Evolutionary conservation across 2,113 vertebrate species (phyloP).

Genomic region (Hydropotes inermis): DNA sequence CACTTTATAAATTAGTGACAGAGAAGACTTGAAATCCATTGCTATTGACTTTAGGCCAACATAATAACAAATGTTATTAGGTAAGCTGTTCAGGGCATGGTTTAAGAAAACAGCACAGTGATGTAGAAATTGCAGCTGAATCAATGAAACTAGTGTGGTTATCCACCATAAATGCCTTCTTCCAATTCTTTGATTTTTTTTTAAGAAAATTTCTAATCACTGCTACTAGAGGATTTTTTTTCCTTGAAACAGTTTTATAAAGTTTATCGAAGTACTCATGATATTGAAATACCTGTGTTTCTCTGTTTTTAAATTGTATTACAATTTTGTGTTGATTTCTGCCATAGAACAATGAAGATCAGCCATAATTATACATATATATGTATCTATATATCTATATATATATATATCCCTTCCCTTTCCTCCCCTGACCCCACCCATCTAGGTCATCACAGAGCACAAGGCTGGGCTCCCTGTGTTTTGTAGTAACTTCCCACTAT

Average conservation of each 20-base stretch:
- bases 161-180: background rate
- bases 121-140: constrained; percentile 10
- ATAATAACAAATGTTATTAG: background rate
- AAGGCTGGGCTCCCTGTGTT: background rate
- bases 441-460: background rate
- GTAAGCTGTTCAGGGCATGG: background rate
- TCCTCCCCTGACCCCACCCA: background rate
- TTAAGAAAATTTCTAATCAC: constrained; percentile 11
- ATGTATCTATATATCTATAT: too few species aligned
- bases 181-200: constrained; percentile 33
- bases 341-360: background rate
- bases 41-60: background rate
- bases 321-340: background rate
- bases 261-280: constrained; percentile 38
- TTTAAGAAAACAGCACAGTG: background rate
- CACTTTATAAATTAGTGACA: background rate
- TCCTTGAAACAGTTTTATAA: constrained; percentile 30
- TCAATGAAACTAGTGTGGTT: constrained; percentile 1
- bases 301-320: background rate
- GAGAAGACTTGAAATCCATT: background rate
- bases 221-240: constrained; percentile 23
- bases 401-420: background rate
- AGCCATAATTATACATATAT: background rate
- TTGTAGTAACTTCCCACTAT: background rate
- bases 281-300: background rate